Percentiles rank a stretch among this genome's conserved stretches.
Conservation (phyloP, 1,140 invertebrate species). For the Monochamus saltuarius region DNA sequence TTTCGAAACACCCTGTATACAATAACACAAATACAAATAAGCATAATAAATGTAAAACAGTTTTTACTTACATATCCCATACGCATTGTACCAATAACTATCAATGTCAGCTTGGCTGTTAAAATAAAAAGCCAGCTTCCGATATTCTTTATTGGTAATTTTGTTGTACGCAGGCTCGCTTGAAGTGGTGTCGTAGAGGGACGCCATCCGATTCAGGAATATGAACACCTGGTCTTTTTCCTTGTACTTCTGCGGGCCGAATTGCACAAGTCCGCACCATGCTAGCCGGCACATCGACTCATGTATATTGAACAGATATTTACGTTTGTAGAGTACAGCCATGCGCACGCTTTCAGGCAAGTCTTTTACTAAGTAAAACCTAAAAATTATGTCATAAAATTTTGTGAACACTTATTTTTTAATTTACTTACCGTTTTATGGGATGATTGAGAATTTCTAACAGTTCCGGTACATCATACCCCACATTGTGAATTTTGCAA, state of each 20-base stretch:
- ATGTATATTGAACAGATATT: constrained; percentile 66
- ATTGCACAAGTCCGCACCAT: constrained; percentile 71
- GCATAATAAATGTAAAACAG: no score
- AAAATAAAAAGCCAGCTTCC: constrained; percentile 59
- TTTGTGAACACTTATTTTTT: not conserved
- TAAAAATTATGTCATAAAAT: constrained; percentile 22
- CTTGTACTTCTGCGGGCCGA: constrained; percentile 65
- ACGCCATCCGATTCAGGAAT: constrained; percentile 65
- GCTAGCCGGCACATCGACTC: constrained; percentile 60
- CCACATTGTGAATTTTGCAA: constrained; percentile 65
- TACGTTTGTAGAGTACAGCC: constrained; percentile 60
- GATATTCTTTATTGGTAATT: constrained; percentile 62
- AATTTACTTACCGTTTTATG: constrained; percentile 57
- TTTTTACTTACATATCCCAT: constrained; percentile 67
- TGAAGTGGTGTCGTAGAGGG: constrained; percentile 66
- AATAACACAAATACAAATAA: no score
- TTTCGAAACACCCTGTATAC: no score
- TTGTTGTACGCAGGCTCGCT: constrained; percentile 65
- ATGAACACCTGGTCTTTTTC: constrained; percentile 74
- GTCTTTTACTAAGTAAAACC: constrained; percentile 56
- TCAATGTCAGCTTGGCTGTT: constrained; percentile 58
- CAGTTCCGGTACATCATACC: constrained; percentile 61
- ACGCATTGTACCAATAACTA: constrained; percentile 74
- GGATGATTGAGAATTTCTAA: constrained; percentile 67
- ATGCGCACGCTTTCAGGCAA: constrained; percentile 57